Conservation (phyloP, 2,113 vertebrate genomes). For the Eupsittula cactorum region DNA sequence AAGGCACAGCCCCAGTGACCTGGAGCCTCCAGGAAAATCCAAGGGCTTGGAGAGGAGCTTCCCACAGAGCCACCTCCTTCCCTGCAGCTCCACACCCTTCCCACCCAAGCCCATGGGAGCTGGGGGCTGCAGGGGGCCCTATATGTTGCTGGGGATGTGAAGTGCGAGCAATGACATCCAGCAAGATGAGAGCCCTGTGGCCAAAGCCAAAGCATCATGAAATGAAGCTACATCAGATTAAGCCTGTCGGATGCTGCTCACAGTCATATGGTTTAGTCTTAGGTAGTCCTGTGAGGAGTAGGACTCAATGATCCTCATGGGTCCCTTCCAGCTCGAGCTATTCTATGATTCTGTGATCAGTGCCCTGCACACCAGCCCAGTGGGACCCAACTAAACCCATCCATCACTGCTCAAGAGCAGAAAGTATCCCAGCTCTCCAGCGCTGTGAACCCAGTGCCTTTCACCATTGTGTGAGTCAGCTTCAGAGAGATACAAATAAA, state of each 20-base stretch:
- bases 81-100: background rate
- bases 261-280: background rate
- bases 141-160: background rate
- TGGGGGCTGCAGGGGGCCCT: background rate
- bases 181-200: background rate
- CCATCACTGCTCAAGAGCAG: background rate
- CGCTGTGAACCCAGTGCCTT: background rate
- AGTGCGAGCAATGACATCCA: background rate
- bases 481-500: background rate
- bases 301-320: fast-evolving
- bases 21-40: background rate
- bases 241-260: too few relatives aligned
- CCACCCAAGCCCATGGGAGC: background rate
- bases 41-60: constrained; percentile 34
- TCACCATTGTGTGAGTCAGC: background rate
- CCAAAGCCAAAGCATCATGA: background rate
- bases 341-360: background rate
- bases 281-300: background rate
- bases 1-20: background rate
- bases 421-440: background rate
- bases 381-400: background rate
- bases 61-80: background rate
- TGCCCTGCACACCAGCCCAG: background rate
- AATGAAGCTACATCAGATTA: background rate
- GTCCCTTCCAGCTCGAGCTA: background rate